Conservation (phyloP, 2,888 invertebrate species). For the Drosophila birchii region DNA sequence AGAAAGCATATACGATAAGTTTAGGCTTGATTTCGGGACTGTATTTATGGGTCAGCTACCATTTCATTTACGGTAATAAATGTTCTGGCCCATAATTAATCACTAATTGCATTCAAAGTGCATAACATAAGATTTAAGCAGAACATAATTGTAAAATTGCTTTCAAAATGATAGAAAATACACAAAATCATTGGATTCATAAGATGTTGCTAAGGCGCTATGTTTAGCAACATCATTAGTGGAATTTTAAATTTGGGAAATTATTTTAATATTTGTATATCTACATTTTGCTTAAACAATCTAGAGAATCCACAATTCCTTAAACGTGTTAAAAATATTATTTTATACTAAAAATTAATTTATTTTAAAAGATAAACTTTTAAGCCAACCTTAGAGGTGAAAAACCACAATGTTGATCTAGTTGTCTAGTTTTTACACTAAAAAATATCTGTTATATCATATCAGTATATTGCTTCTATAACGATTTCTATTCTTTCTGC, state of each 20-base stretch:
- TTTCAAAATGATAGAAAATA: background rate
- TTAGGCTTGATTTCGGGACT: conserved; percentile 3
- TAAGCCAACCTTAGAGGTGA: background rate
- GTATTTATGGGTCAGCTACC: background rate
- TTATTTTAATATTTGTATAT: background rate
- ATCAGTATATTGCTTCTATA: too few species aligned
- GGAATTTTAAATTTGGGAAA: background rate
- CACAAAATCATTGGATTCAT: background rate
- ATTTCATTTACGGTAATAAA: background rate
- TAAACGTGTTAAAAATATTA: background rate
- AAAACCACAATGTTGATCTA: background rate
- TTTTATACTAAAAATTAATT: background rate
- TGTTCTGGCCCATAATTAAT: background rate
- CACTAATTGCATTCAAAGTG: background rate
- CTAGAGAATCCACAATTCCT: background rate
- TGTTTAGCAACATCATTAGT: background rate
- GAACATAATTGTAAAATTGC: too few species aligned
- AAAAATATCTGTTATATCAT: too few species aligned
- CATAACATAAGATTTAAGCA: background rate
- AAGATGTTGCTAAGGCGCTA: background rate
- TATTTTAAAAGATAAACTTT: background rate
- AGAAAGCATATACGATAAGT: background rate
- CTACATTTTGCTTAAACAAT: background rate
- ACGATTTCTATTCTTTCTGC: too few species aligned
- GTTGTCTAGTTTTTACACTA: too few species aligned